Evolutionary conservation across 2,888 invertebrate species (phyloP), one percentile per base, ranked within the genome.

Genomic region (Xylocampa areola): DNA sequence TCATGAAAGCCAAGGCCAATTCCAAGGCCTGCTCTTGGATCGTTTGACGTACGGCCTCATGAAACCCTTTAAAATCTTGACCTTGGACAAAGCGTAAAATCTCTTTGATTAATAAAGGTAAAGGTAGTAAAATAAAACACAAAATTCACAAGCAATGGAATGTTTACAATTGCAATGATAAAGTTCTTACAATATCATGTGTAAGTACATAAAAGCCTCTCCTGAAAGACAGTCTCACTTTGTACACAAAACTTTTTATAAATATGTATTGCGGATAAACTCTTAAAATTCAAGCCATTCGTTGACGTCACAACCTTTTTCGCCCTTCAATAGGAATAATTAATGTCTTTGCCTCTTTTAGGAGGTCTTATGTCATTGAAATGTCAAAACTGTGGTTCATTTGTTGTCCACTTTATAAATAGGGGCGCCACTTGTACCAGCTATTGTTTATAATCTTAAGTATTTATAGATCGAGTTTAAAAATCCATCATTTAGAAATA

Each of bases 141-240:
- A 65, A 66, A 35, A 52, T 58, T 87, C 84, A 91, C 89, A 93
- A 92, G 92, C 93, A 90, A 91, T 92, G 93, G 92, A 93, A 92
- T 92, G 92, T 92, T 88, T 93, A 92, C 87, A 89, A 84, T 90
- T 92, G 89, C 89, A 89, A 89, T 88, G 88, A 87, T 84, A 86
- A 81, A 85, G 80, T 86, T 76, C 82, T 88, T 88, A 91, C 82
- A 87, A 81, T 84, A 86, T 66, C 77, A 82, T 79, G 80, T 84
- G 79, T 85, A 87, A 80, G 78, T 86, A 89, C 82, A 83, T 84
- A 87, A 79, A 84, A 86, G 82, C 81, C 76, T 81, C 76, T 61
- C 62, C 61, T 50, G 81, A 79, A 77, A 79, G 83, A 79, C 82
- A 81, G 86, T 83, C 85, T 86, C 68, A 76, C 82, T 83, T 85